These are phyloP conservation scores for Verasper variegatus DNA, from an alignment of 2,113 vertebrate species.

Conservation along the genomic window DNA sequence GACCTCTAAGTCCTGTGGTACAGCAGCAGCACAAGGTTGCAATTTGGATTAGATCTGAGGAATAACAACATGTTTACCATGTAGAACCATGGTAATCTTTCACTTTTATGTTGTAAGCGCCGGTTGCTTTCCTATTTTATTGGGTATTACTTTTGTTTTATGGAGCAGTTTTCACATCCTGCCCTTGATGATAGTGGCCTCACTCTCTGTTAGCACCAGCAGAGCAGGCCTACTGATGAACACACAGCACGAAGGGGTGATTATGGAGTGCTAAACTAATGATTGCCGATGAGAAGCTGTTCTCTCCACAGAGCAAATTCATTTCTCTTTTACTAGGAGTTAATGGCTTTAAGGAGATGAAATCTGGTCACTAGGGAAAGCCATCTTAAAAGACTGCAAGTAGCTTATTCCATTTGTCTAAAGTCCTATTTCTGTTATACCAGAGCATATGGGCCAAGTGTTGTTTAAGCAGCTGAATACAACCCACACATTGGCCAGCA, in stretches of 20 bases:
- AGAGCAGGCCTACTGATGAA: constrained; percentile 67
- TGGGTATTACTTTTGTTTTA: constrained; percentile 84
- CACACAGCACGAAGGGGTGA: constrained; percentile 72
- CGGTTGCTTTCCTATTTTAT: constrained; percentile 81
- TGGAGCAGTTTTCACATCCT: constrained; percentile 80
- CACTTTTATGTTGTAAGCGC: constrained; percentile 78
- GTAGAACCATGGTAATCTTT: constrained; percentile 72
- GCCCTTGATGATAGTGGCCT: constrained; percentile 77
- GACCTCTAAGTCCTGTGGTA: constrained; percentile 54
- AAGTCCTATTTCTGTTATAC: constrained; percentile 35
- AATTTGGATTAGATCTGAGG: constrained; percentile 72
- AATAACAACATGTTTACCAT: constrained; percentile 80
- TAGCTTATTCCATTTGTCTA: constrained; percentile 60
- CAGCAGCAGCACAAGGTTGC: constrained; percentile 71
- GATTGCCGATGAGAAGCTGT: constrained; percentile 76
- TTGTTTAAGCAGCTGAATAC: constrained; percentile 9
- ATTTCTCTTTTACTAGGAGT: constrained; percentile 75
- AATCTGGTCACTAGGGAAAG: constrained; percentile 70
- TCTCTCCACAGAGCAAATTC: constrained; percentile 71
- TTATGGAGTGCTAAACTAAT: constrained; percentile 81
- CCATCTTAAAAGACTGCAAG: constrained; percentile 61
- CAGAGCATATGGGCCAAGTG: neutral
- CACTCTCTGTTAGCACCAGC: constrained; percentile 62
- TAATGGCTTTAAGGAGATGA: constrained; percentile 80
- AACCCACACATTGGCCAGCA: neutral